Conservation (phyloP, 2,113 vertebrate genomes). For the Gobius niger region DNA sequence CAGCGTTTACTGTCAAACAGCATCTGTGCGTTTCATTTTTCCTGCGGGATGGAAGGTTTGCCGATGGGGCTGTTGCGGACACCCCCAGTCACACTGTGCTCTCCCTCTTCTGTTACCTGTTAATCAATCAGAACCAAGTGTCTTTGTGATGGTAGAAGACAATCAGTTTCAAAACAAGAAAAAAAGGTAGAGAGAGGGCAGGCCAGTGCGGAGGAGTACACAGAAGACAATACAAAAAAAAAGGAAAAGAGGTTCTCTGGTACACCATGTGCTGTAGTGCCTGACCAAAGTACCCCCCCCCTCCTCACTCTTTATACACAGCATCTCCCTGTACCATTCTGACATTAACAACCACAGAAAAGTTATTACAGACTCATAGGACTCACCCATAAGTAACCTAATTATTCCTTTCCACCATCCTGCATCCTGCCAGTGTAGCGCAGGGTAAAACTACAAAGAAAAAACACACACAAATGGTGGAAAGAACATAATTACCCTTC, state of each 20-base stretch:
- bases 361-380: constrained; percentile 3
- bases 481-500: constrained; percentile 55
- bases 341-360: background rate
- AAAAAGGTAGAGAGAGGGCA: constrained; percentile 75
- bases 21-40: constrained; percentile 59
- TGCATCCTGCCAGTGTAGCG: constrained; percentile 21
- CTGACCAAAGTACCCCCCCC: constrained; percentile 30
- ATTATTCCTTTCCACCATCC: constrained; percentile 27
- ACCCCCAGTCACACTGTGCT: constrained; percentile 80
- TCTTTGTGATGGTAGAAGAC: constrained; percentile 86
- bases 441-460: constrained; percentile 23
- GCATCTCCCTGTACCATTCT: constrained; percentile 6
- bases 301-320: constrained; percentile 41
- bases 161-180: constrained; percentile 83
- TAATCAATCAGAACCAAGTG: constrained; percentile 85
- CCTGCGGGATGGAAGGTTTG: constrained; percentile 50
- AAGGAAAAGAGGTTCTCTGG: constrained; percentile 74
- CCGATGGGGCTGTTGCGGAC: constrained; percentile 65
- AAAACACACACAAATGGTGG: constrained; percentile 5
- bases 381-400: constrained; percentile 16
- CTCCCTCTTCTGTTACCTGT: constrained; percentile 83
- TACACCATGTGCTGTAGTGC: constrained; percentile 53
- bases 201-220: constrained; percentile 70
- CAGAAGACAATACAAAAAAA: constrained; percentile 50
- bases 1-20: constrained; percentile 78